Evolutionary conservation across 2,888 invertebrate genomes (phyloP), one percentile per base, ranked within the genome.

Genomic region (Reticulitermes lucifugus): DNA sequence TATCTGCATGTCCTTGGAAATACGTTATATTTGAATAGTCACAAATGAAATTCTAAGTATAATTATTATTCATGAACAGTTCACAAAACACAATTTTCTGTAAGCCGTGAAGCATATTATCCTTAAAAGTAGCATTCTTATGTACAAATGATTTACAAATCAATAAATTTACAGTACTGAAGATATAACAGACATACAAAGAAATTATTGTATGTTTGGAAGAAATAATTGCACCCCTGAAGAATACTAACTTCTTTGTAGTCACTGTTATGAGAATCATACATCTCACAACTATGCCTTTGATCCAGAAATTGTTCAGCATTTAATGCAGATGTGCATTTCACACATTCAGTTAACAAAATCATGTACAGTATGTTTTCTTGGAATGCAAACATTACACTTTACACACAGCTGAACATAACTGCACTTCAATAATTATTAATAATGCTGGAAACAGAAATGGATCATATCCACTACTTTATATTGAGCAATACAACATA

Each of bases 41-140:
- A 65, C 65, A 65, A 65, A 10, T 65, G 6, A 41, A 41, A 29
- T 41, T 35, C 41, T 29, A 73, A 0, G 12, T 41, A 73, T 41
- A 73, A 35, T 73, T 73, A 73, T 73, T 73, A 73, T 73, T 73
- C 35, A 29, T 73, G 12, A 73, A 73, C 41, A 73, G 41, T 73
- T 73, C 73, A 73, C 73, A 73, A 41, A 73, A 73, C 73, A 73
- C 73, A 71, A 35, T 35, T 35, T 71, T 71, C 18, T 71, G 35
- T 71, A 71, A 73, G 73, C 73, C 7, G 5, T 73, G 41, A 73
- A 73, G 73, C 73, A 73, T 73, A 14, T 41, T 73, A 14, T 9
- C 41, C 73, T 73, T 73, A 73, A 29, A 70, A 41, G 29, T 41
- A 2, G 2, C 10, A n/a, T 60, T 60, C 9, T 60, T 65, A n/a